These are phyloP conservation scores for Galeopterus variegatus DNA, from an alignment of 2,113 vertebrate genomes.

Conservation along the genomic window DNA sequence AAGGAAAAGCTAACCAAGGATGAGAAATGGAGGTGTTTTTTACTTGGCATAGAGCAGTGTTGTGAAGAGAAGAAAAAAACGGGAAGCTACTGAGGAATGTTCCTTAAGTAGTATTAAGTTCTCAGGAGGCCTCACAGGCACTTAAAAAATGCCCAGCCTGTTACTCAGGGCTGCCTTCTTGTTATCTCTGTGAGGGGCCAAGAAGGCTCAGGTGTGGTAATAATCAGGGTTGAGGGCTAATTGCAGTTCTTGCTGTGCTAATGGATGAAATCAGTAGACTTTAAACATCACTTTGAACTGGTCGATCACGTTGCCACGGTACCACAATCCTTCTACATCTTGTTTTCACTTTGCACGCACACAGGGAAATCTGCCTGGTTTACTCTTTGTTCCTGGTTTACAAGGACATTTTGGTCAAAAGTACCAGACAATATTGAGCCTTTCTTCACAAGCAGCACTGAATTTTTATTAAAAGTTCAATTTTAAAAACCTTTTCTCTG, in stretches of 20 bases:
- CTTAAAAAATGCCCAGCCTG: not conserved
- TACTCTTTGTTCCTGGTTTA: slow-evolving; percentile 23
- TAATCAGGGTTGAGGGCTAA: not conserved
- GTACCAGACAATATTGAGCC: not conserved
- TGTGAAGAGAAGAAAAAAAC: not conserved
- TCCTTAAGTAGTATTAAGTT: not conserved
- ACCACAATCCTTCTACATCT: not conserved
- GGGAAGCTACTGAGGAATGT: not conserved
- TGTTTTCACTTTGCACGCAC: not conserved
- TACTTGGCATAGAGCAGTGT: not conserved
- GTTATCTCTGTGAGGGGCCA: not conserved
- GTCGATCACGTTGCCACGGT: not conserved
- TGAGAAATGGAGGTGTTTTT: not conserved
- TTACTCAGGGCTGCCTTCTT: not conserved
- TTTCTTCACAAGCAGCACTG: slow-evolving; percentile 19
- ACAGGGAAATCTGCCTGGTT: not conserved
- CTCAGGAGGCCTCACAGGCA: not conserved
- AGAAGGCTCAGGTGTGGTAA: not conserved
- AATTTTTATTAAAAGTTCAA: not conserved
- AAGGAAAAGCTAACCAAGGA: not conserved
- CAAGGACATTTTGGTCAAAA: slow-evolving; percentile 25
- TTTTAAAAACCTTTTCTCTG: slow-evolving; percentile 6
- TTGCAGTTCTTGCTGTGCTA: not conserved
- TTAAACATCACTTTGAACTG: not conserved
- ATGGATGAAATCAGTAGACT: not conserved